Conservation (phyloP, 23 tunicate genomes). For the Clavelina lepadiformis region DNA sequence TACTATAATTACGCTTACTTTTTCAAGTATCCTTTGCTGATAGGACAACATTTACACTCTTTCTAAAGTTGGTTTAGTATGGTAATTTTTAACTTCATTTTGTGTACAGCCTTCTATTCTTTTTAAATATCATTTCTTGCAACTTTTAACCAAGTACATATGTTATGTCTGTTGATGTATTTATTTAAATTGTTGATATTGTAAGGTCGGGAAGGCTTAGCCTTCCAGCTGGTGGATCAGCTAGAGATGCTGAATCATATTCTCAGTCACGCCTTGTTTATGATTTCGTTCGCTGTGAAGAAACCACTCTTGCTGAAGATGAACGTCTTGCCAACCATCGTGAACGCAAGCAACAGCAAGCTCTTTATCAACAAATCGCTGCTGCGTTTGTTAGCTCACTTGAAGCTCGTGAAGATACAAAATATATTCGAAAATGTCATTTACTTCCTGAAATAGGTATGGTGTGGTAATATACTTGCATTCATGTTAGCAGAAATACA, state of each 20-base stretch:
- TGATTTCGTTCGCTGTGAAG: conserved; percentile 81
- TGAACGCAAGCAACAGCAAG: conserved; percentile 66
- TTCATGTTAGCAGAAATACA: no score
- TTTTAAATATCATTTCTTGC: no score
- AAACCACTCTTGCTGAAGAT: conserved; percentile 51
- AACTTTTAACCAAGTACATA: no score
- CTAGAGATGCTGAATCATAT: conserved; percentile 18
- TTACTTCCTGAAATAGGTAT: conserved; percentile 70
- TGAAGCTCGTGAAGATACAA: conserved; percentile 25
- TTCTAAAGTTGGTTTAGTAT: no score
- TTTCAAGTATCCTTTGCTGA: no score
- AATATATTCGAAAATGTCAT: conserved; percentile 32
- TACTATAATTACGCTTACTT: no score
- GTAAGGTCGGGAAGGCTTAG: conserved; percentile 21
- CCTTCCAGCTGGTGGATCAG: conserved; percentile 12
- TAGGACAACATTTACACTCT: no score
- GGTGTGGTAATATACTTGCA: no score
- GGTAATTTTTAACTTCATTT: no score
- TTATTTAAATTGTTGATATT: no score
- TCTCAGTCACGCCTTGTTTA: conserved; percentile 44
- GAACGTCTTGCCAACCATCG: conserved; percentile 59
- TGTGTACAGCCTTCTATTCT: no score
- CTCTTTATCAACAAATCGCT: conserved; percentile 73
- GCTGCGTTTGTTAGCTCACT: conserved; percentile 50
- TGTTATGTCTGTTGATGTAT: no score